Base-by-base conservation (phyloP, 1,140 invertebrate species). In the Cydia strobilella region DNA sequence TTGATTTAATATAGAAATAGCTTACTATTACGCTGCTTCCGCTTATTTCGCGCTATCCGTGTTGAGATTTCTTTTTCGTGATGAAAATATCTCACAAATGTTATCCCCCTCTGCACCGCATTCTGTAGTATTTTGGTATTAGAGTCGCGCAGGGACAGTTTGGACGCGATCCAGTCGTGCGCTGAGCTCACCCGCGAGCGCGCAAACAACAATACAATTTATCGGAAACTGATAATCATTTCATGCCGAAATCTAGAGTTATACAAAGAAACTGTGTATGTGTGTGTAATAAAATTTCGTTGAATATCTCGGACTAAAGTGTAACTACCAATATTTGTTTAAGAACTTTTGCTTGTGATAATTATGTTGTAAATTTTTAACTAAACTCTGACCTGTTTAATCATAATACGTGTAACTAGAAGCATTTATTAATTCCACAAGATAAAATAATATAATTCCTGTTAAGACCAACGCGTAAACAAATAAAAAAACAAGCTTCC, bases 111-210 rank as follows among this genome's bases (percentile, higher is more conserved):
- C 82, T 88, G 82, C 73, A 25, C 77, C 80, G 75, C 81, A 88
- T 87, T 81, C 86, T 84, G 81, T 82, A 80, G 83, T 92, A 92
- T 92, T 92, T 92, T 77, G 84, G 90, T 90, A 89, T 90, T 88
- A 82, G 84, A 89, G 81, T 82, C 76, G 80, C 81, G 86, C 85
- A 82, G 86, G 84, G 89, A 92, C 89, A 90, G 86, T 89, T 92
- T 91, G 88, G 88, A 89, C 51, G 75, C 76, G 78, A 81, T 90
- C 89, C 89, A 92, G 90, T 91, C 79, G 81, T 77, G 82, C 78
- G 85, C 84, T 79, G 79, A 81, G 82, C 77, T 79, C 80, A 78
- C 66, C 74, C 63, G 63, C 39, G 54, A 75, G 77, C 78, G 79
- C 84, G 76, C 76, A 77, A 78, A 82, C 82, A 77, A 74, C 72